Conservation (phyloP, 1,140 invertebrate species). For the Camponotus vicinus region DNA sequence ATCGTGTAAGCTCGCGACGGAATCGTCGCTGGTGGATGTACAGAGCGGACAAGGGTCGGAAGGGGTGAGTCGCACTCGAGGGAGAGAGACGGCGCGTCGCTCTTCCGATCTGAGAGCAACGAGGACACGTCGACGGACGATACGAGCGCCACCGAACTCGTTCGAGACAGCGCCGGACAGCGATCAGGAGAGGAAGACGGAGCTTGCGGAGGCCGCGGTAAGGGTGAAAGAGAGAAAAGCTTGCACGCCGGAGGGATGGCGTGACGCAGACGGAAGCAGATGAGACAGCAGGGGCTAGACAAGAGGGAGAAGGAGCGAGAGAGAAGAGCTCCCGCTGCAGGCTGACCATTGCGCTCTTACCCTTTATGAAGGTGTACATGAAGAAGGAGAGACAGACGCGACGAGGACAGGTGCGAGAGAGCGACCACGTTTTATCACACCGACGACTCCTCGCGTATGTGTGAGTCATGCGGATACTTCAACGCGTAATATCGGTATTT, state of each 20-base stretch:
- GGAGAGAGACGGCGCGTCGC: slow-evolving; percentile 54
- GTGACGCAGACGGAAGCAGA: slow-evolving; percentile 63
- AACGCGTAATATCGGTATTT: slow-evolving; percentile 68
- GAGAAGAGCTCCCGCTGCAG: slow-evolving; percentile 61
- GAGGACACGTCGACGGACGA: slow-evolving; percentile 63
- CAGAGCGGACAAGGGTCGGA: slow-evolving; percentile 55
- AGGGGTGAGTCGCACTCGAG: slow-evolving; percentile 60
- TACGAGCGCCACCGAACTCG: slow-evolving; percentile 74
- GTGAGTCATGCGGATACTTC: slow-evolving; percentile 59
- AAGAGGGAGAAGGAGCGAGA: slow-evolving; percentile 37
- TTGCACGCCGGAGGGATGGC: slow-evolving; percentile 37
- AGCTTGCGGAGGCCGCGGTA: slow-evolving; percentile 26
- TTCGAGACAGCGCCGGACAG: slow-evolving; percentile 73
- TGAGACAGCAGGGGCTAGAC: slow-evolving; percentile 62
- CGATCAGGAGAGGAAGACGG: slow-evolving; percentile 69
- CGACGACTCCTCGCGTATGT: slow-evolving; percentile 23
- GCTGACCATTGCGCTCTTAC: slow-evolving; percentile 72
- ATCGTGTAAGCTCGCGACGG: slow-evolving; percentile 74
- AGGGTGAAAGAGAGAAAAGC: slow-evolving; percentile 68
- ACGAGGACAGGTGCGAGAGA: slow-evolving; percentile 1
- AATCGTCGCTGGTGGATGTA: slow-evolving; percentile 69
- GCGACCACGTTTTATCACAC: slow-evolving; percentile 71
- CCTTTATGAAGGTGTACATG: slow-evolving; percentile 48
- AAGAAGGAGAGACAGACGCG: slow-evolving; percentile 56
- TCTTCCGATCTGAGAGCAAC: slow-evolving; percentile 46